These are phyloP conservation scores for Burhinus oedicnemus DNA, from an alignment of 2,113 vertebrate species.

Conservation along the genomic window DNA sequence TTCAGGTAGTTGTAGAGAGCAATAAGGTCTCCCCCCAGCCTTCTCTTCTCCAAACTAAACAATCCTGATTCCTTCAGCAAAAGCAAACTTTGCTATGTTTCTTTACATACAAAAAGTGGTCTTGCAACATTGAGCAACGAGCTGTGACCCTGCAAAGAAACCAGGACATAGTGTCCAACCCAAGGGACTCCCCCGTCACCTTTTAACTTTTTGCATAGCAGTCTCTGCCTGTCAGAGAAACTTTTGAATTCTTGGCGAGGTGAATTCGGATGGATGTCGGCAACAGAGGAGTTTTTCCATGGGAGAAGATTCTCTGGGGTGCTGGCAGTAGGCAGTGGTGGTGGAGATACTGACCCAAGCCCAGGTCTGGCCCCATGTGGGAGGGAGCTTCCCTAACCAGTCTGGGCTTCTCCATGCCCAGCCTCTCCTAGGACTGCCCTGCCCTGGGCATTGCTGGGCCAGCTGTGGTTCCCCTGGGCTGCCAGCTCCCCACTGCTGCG, in stretches of 20 bases:
- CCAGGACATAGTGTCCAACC: background rate
- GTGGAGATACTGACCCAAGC: background rate
- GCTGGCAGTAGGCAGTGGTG: background rate
- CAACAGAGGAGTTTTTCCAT: background rate
- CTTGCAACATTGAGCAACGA: background rate
- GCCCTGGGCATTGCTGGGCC: background rate
- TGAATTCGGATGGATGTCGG: background rate
- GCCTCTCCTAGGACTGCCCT: background rate
- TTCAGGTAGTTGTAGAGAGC: too few relatives aligned
- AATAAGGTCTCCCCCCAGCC: too few relatives aligned
- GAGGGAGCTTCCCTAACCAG: background rate
- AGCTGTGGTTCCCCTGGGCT: background rate
- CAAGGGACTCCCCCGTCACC: background rate
- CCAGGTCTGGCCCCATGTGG: fast-evolving
- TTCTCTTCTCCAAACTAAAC: too few relatives aligned
- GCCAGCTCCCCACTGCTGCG: background rate
- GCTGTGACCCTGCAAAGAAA: background rate
- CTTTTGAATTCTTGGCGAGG: background rate
- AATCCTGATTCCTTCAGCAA: too few relatives aligned
- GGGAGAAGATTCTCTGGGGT: background rate
- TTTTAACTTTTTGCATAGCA: background rate
- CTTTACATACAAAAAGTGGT: background rate
- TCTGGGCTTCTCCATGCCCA: background rate
- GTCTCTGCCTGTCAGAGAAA: background rate
- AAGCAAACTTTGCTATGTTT: background rate